A percentile compares a stretch with the other conserved stretches of the same genome.
phyloP scores from a whole-genome alignment of 2,888 invertebrate genomes.

The Drosophila monieri region DNA sequence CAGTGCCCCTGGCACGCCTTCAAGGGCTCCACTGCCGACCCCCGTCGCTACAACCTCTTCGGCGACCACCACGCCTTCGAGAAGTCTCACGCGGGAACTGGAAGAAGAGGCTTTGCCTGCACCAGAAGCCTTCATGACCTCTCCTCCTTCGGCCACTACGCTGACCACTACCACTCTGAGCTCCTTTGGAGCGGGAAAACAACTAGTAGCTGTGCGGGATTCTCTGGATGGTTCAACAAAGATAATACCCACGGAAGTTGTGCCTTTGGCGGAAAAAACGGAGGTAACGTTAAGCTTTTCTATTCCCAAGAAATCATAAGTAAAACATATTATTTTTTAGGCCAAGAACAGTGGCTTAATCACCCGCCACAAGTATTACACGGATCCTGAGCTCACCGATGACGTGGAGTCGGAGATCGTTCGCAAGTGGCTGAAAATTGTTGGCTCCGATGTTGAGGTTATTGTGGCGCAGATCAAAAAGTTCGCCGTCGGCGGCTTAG shows the following conservation, averaged over 20 bases:
- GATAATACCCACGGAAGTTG: slow-evolving; percentile 80
- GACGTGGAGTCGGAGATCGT: slow-evolving; percentile 91
- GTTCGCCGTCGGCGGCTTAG: slow-evolving; percentile 95
- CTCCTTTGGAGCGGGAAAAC: slow-evolving; percentile 81
- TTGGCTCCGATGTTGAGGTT: slow-evolving; percentile 91
- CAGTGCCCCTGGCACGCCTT: slow-evolving; percentile 85
- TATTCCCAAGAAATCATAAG: not conserved
- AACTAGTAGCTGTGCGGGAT: slow-evolving; percentile 81
- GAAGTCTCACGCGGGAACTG: slow-evolving; percentile 40
- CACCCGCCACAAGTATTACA: slow-evolving; percentile 82
- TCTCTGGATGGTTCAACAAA: slow-evolving; percentile 80
- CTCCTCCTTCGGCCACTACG: slow-evolving; percentile 61
- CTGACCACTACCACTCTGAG: slow-evolving; percentile 66
- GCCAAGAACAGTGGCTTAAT: slow-evolving; percentile 77
- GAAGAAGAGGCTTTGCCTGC: slow-evolving; percentile 69
- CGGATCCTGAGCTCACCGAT: slow-evolving; percentile 86
- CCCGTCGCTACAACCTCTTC: slow-evolving; percentile 44
- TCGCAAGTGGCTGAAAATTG: slow-evolving; percentile 92
- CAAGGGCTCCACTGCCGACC: slow-evolving; percentile 65
- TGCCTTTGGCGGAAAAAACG: slow-evolving; percentile 64
- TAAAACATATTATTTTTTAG: slow-evolving; percentile 23
- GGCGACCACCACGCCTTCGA: slow-evolving; percentile 37
- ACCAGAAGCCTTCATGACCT: slow-evolving; percentile 68
- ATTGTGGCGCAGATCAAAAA: slow-evolving; percentile 92
- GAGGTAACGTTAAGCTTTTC: slow-evolving; percentile 60